phyloP scores from a whole-genome alignment of 2,888 invertebrate genomes.

The Eretmocerus hayati region DNA sequence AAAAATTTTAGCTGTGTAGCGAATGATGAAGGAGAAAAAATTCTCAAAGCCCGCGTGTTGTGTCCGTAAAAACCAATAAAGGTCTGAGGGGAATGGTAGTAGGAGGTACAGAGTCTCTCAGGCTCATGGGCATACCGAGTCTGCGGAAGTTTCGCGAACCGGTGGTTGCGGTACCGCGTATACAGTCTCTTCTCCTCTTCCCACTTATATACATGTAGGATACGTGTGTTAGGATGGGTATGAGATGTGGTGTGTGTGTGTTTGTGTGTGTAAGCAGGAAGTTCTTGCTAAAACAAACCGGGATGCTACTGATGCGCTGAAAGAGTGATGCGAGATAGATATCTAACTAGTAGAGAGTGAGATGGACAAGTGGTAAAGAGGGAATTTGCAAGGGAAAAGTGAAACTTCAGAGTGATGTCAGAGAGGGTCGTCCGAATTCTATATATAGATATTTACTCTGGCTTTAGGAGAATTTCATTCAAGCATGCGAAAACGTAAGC shows the following conservation, averaged over 20 bases:
- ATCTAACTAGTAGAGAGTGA: neutral
- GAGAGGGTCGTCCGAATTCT: constrained; percentile 30
- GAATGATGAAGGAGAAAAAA: constrained; percentile 30
- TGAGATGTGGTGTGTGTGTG: too few species aligned
- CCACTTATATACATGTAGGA: too few species aligned
- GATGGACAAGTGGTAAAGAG: constrained; percentile 38
- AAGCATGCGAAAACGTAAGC: constrained; percentile 1
- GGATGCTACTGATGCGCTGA: constrained; percentile 25
- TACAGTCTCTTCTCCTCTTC: too few species aligned
- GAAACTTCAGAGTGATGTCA: constrained; percentile 36
- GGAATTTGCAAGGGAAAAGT: constrained; percentile 43
- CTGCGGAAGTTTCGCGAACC: constrained; percentile 33
- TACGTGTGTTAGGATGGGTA: too few species aligned
- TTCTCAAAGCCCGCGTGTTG: constrained; percentile 38
- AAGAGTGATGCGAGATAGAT: too few species aligned
- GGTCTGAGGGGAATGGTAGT: too few species aligned
- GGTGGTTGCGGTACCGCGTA: constrained; percentile 24
- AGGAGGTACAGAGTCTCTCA: too few species aligned
- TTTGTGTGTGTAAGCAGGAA: too few species aligned
- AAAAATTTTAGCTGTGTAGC: too few species aligned
- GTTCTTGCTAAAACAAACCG: constrained; percentile 23
- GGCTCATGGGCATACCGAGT: constrained; percentile 34
- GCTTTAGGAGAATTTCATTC: constrained; percentile 13
- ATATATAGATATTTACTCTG: neutral
- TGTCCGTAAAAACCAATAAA: constrained; percentile 44